phyloP scores from a whole-genome alignment of 1,140 invertebrate species.

The Sarcophaga peregrina region DNA sequence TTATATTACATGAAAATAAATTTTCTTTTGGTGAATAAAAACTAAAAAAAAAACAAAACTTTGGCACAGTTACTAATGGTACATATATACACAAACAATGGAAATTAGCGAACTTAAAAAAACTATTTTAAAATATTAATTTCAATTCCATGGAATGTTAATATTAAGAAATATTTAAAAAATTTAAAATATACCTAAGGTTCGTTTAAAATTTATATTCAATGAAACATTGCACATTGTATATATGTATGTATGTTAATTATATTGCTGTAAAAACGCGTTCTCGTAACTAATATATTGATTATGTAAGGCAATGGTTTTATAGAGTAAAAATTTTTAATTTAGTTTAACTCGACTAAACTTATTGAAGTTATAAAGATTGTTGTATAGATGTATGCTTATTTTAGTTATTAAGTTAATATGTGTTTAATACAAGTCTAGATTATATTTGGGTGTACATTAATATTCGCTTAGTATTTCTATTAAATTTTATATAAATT shows the following conservation, averaged over 20 bases:
- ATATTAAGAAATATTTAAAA: background rate
- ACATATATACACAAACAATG: background rate
- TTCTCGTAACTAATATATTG: no score
- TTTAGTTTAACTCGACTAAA: no score
- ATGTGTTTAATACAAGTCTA: background rate
- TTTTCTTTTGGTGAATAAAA: background rate
- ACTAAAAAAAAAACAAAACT: background rate
- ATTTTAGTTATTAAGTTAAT: no score
- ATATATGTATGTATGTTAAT: no score
- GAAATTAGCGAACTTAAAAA: background rate
- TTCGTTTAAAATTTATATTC: no score
- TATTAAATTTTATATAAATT: background rate
- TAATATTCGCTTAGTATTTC: background rate
- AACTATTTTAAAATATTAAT: background rate
- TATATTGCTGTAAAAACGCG: no score
- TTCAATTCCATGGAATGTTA: background rate
- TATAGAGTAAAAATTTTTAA: no score
- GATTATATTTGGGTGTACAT: background rate
- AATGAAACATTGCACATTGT: no score
- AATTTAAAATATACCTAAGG: no score
- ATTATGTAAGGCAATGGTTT: no score
- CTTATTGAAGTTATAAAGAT: no score
- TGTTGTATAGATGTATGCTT: no score
- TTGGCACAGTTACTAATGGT: conserved; percentile 6
- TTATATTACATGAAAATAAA: background rate